These are phyloP conservation scores for Schlechtendalia chinensis DNA, from an alignment of 1,140 invertebrate genomes.

Conservation along the genomic window DNA sequence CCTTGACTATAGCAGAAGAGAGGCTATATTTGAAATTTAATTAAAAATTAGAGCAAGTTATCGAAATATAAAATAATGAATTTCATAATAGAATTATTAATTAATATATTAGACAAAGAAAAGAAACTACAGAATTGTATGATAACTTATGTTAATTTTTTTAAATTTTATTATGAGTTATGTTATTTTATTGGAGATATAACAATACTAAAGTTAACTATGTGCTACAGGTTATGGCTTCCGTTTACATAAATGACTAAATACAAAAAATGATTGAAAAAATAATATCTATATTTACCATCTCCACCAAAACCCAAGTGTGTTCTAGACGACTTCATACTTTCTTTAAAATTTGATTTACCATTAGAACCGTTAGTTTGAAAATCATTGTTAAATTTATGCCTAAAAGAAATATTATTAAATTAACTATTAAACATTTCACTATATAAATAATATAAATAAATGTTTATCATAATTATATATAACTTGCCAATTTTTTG, in stretches of 20 bases:
- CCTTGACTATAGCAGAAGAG: too few species aligned
- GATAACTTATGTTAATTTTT: too few species aligned
- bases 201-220: background rate
- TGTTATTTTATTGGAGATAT: background rate
- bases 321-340: conserved; percentile 17
- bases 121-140: too few species aligned
- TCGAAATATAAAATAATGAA: too few species aligned
- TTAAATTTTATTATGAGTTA: too few species aligned
- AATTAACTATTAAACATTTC: too few species aligned
- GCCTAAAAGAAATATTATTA: background rate
- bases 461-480: background rate
- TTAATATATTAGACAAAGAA: too few species aligned
- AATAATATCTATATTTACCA: conserved; percentile 20
- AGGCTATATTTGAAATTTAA: too few species aligned
- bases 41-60: too few species aligned
- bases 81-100: too few species aligned
- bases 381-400: conserved; percentile 29
- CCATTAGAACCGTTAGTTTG: background rate
- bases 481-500: conserved; percentile 33
- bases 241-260: background rate
- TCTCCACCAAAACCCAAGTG: conserved; percentile 44
- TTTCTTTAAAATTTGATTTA: conserved; percentile 43
- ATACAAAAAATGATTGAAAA: background rate
- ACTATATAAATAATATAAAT: too few species aligned
- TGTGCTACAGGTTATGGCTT: background rate